Conservation (phyloP, 2,888 invertebrate species). For the Sarcophaga carnaria region DNA sequence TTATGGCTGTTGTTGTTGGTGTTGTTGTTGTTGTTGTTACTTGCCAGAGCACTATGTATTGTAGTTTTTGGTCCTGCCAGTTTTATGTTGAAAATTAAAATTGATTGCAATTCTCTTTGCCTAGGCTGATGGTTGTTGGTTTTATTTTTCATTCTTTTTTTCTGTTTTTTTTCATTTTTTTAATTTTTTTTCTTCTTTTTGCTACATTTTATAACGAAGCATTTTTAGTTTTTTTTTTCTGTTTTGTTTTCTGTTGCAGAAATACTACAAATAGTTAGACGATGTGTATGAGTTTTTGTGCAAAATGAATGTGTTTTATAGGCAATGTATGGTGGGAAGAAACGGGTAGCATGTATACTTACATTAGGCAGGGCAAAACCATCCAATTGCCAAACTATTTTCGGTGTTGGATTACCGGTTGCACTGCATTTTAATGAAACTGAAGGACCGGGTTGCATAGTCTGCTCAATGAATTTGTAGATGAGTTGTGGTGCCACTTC, state of each 20-base stretch:
- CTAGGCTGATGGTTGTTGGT: too few relatives aligned
- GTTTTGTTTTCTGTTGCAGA: background rate
- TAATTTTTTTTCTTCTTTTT: background rate
- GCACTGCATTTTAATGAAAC: conserved; percentile 90
- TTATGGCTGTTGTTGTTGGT: conserved; percentile 1
- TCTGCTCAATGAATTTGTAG: conserved; percentile 90
- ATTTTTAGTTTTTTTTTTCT: conserved; percentile 21
- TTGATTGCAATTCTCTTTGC: conserved; percentile 53
- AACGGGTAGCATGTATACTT: conserved; percentile 69
- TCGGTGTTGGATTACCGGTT: conserved; percentile 89
- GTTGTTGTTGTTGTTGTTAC: too few relatives aligned
- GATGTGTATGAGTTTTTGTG: background rate
- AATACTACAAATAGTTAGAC: conserved; percentile 13
- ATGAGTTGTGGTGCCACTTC: conserved; percentile 89
- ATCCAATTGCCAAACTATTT: conserved; percentile 89
- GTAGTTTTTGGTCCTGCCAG: conserved; percentile 30
- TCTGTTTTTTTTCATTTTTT: background rate
- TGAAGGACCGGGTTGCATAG: conserved; percentile 89
- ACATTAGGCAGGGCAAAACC: conserved; percentile 86
- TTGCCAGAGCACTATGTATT: conserved; percentile 1
- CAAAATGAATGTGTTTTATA: background rate
- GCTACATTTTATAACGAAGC: conserved; percentile 44
- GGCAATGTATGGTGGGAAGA: conserved; percentile 12
- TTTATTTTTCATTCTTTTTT: background rate
- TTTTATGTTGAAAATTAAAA: conserved; percentile 62